Base-by-base conservation (phyloP, 2,888 invertebrate species). In the Unio delphinus region DNA sequence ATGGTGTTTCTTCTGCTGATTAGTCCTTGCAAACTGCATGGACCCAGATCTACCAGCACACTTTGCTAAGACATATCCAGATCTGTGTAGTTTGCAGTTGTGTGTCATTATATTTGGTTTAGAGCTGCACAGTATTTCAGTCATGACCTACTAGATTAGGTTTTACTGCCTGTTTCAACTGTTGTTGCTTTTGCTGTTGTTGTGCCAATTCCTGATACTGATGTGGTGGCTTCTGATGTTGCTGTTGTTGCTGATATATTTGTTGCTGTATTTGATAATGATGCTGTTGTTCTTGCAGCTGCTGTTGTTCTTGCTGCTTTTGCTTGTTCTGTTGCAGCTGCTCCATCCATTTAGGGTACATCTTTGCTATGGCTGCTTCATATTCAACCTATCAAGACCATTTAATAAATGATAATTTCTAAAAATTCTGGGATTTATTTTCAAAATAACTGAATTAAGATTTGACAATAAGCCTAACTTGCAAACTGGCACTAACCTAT, bases 281-380 rank as follows among this genome's bases (percentile, higher is more conserved):
- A 54, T 72, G 68, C 59, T 75, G 76, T 67, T 69, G 66, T 65
- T 75, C 73, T 64, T 72, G 75, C 56, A 69, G 60, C 57, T 76
- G 71, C 30, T 76, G 73, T 55, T 73, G 65, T 26, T 70, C 66
- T 54, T 72, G 63, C 64, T 73, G 67, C 55, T 76, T 67, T 55
- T 73, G 77, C 67, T 68, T 66, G 65, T 75, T 74, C 67, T 75
- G 76, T 26, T 73, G 23, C 20, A 81, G 79, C 11, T 82, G 70
- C 59, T 83, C 78, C 67, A 82, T 81, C 89, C 89, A 89, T 56
- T 86, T 74, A 20, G 89, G 89, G 69, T 89, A 89, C 17, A 80
- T 83, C 64, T 80, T 80, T 67, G 87, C 87, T 57, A 89, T 84
- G 63, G 85, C 80, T 26, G 83, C 83, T 68, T 85, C 86, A 82